Evolutionary conservation across 1,140 invertebrate species (phyloP), one percentile per base, ranked within the genome.

Genomic region (Cherax destructor): DNA sequence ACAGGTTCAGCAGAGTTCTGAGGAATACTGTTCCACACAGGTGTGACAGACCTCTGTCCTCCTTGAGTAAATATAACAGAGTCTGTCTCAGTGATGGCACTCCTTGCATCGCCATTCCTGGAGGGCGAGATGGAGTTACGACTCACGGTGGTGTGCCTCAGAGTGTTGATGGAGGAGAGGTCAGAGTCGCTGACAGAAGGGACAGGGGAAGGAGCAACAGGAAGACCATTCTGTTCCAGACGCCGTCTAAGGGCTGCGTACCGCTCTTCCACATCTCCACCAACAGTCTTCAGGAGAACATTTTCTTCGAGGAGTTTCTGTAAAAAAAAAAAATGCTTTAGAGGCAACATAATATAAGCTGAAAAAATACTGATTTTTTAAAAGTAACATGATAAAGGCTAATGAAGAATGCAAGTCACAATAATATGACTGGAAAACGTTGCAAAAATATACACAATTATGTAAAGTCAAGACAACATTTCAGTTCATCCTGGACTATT

Each of bases 241-340:
- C 96, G 95, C 3, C 95, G 94, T 94, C 97, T 96, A 4, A 97
- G 94, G 93, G 97, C 96, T 83, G 95, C 96, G 93, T 96, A 97
- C 88, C 96, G 95, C 91, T 97, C 97, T 93, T 97, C 96, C 41
- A 97, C 94, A 93, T 97, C 97, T 93, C 97, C 96, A 94, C 98
- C 97, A 93, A 98, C 95, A 2, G 96, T 96, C 59, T 96, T 95
- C 56, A 97, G 94, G 91, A 97, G 96, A 18, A 96, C 95, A 94
- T 97, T 97, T 94, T 97, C 97, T 94, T 97, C 97, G 95, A 97
- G 96, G 52, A 97, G 94, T 93, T 97, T 97, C 96, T 97, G 94
- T 18, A 95, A 91, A 86, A 59, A 47, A 83, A 21, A 79, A 69
- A 1, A 69, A 1, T 41, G 30, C 30, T 41, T 41, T 41, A 41